A percentile compares a stretch with the other conserved stretches of the same genome.
These are phyloP conservation scores for Engystomops pustulosus DNA, from an alignment of 2,113 vertebrate species.

Conservation along the genomic window DNA sequence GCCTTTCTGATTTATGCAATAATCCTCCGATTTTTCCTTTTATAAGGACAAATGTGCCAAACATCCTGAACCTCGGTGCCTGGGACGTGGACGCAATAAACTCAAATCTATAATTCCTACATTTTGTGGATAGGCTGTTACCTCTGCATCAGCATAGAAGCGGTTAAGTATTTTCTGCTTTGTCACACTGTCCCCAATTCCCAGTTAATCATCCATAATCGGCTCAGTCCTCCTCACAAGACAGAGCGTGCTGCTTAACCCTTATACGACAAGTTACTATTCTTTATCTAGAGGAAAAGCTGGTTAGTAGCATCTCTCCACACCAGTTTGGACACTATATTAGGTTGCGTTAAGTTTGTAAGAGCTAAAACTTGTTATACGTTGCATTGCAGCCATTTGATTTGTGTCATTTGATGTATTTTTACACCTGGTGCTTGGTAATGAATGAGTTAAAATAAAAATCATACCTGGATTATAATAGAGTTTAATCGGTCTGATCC, in stretches of 20 bases:
- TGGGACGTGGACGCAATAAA: neutral
- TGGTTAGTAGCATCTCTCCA: neutral
- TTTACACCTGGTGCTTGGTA: neutral
- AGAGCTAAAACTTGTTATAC: neutral
- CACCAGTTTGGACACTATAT: neutral
- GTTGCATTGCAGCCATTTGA: neutral
- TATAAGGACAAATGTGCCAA: too few relatives aligned
- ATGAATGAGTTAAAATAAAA: neutral
- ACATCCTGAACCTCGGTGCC: neutral
- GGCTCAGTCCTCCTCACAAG: constrained; percentile 12
- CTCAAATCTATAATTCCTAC: neutral
- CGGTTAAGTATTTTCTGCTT: constrained; percentile 1
- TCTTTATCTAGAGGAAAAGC: neutral
- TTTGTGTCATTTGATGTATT: neutral
- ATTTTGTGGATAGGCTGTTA: neutral
- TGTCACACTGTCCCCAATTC: constrained; percentile 43
- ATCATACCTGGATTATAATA: neutral
- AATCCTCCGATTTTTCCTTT: neutral
- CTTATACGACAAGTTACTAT: neutral
- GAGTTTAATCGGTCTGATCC: constrained; percentile 28
- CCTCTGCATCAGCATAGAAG: constrained; percentile 4
- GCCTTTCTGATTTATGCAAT: neutral
- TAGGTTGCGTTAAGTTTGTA: neutral
- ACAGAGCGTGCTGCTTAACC: neutral
- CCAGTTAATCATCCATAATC: constrained; percentile 52